A percentile compares a stretch with the other conserved stretches of the same genome.
These are phyloP conservation scores for Anthonomus grandis DNA, from an alignment of 1,140 invertebrate species.

Conservation along the genomic window DNA sequence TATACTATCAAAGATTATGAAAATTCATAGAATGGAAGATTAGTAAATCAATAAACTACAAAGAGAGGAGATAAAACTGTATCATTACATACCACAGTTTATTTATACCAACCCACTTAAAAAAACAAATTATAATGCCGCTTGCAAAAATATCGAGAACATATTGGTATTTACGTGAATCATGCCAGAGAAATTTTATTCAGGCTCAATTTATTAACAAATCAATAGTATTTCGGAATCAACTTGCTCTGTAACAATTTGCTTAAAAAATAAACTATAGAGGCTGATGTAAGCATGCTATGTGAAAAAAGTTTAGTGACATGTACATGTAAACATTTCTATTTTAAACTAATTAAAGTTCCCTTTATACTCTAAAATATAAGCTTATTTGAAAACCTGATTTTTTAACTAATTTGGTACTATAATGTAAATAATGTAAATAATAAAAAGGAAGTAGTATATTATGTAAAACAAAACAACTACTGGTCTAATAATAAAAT, in stretches of 20 bases:
- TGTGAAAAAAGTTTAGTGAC: conserved; percentile 4
- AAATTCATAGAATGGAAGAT: too few species aligned
- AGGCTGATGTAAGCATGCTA: conserved; percentile 9
- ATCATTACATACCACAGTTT: conserved; percentile 20
- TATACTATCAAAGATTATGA: too few species aligned
- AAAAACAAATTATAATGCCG: conserved; percentile 26
- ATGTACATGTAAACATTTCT: conserved; percentile 1
- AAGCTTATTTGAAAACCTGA: too few species aligned
- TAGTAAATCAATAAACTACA: too few species aligned
- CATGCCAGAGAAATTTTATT: conserved; percentile 20
- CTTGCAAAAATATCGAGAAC: conserved; percentile 16
- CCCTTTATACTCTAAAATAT: too few species aligned
- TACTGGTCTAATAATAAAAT: too few species aligned
- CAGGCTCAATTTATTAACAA: conserved; percentile 25
- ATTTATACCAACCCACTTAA: conserved; percentile 18
- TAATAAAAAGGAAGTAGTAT: too few species aligned
- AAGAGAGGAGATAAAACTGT: conserved; percentile 26
- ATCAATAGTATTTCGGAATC: conserved; percentile 11
- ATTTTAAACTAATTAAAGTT: background rate
- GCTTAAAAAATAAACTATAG: conserved; percentile 19
- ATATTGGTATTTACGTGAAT: conserved; percentile 8
- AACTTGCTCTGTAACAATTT: conserved; percentile 11
- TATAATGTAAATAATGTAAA: too few species aligned
- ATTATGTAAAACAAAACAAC: too few species aligned
- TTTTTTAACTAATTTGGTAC: too few species aligned